These are phyloP conservation scores for Carposina sasakii DNA, from an alignment of 1,140 invertebrate species.

Conservation along the genomic window DNA sequence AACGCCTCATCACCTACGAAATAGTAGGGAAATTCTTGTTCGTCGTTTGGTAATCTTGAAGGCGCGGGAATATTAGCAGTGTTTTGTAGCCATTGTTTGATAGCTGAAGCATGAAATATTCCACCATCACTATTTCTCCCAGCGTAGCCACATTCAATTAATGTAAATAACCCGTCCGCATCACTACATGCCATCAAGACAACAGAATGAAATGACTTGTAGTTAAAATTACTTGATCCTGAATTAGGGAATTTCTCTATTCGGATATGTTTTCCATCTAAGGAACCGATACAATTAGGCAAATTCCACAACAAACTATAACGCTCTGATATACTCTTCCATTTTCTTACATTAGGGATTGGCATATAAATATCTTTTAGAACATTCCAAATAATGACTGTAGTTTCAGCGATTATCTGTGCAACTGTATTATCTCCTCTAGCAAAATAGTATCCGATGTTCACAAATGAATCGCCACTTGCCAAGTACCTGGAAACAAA, in stretches of 20 bases:
- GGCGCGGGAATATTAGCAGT: neutral
- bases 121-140: conserved; percentile 9
- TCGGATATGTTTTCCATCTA: conserved; percentile 14
- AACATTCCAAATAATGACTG: conserved; percentile 14
- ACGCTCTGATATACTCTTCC: conserved; percentile 8
- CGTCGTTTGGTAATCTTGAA: conserved; percentile 1
- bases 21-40: neutral
- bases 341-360: conserved; percentile 8
- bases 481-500: conserved; percentile 15
- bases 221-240: conserved; percentile 16
- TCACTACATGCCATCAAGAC: conserved; percentile 6
- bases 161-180: conserved; percentile 6
- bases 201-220: conserved; percentile 11
- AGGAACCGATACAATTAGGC: conserved; percentile 8
- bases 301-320: conserved; percentile 7
- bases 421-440: conserved; percentile 15
- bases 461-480: conserved; percentile 14
- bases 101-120: neutral
- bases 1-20: neutral
- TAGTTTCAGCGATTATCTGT: conserved; percentile 14
- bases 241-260: conserved; percentile 12
- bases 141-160: conserved; percentile 3
- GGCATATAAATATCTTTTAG: conserved; percentile 15
- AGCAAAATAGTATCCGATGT: conserved; percentile 16
- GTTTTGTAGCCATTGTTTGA: neutral